Conservation (phyloP, 2,888 invertebrate genomes). For the Chaitophorus viminalis region DNA sequence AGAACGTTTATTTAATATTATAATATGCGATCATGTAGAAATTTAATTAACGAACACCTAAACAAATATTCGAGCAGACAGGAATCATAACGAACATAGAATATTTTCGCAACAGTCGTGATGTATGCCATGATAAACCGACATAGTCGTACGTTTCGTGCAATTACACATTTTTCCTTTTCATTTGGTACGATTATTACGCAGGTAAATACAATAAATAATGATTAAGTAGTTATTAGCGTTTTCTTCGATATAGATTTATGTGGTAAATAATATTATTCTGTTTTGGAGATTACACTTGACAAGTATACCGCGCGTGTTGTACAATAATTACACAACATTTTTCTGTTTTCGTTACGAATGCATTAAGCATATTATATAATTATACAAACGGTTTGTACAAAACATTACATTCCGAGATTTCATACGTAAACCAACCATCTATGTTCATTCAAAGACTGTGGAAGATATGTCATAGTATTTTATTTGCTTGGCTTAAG, state of each 20-base stretch:
- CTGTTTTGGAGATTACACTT: neutral
- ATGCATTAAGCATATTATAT: too few species aligned
- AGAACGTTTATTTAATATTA: neutral
- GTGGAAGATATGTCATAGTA: too few species aligned
- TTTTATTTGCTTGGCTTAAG: too few species aligned
- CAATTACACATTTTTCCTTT: neutral
- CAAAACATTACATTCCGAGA: too few species aligned
- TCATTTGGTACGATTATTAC: neutral
- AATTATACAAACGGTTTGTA: too few species aligned
- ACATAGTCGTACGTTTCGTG: neutral
- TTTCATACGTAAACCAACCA: too few species aligned
- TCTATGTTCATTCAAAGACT: too few species aligned
- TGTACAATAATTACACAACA: too few species aligned
- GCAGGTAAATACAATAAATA: constrained; percentile 25
- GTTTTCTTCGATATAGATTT: neutral
- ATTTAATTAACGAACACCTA: constrained; percentile 36
- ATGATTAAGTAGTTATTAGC: neutral
- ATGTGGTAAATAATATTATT: neutral
- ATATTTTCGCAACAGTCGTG: neutral
- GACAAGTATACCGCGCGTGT: too few species aligned
- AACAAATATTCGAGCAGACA: constrained; percentile 32
- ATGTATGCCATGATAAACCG: constrained; percentile 4
- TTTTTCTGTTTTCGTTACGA: too few species aligned
- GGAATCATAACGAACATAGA: constrained; percentile 30
- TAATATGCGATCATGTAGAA: neutral